Evolutionary conservation across 2,113 vertebrate species (phyloP).

Genomic region (Menura novaehollandiae): DNA sequence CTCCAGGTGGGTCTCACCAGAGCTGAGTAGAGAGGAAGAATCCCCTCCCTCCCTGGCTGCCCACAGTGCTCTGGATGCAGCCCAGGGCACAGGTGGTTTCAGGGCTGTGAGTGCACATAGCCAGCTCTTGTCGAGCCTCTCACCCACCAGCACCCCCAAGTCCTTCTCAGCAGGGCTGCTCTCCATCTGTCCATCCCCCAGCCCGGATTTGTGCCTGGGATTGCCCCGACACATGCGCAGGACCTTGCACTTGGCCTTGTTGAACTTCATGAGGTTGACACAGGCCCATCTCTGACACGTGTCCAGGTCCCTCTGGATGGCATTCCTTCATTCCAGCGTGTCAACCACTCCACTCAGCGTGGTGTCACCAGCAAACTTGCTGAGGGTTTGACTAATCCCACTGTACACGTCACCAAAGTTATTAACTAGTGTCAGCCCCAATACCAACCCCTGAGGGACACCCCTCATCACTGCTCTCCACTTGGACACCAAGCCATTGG

Average conservation of each 20-base stretch:
- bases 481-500: not conserved
- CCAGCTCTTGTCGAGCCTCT: not conserved
- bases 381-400: not conserved
- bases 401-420: not conserved
- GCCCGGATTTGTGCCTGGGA: not conserved
- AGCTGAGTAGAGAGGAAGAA: not conserved
- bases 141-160: not conserved
- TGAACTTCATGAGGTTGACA: not conserved
- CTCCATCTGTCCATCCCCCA: not conserved
- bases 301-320: not conserved
- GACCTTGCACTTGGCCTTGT: not conserved
- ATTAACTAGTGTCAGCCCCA: not conserved
- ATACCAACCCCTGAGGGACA: not conserved
- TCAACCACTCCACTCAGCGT: not conserved
- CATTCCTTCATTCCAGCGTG: not conserved
- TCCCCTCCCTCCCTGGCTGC: not conserved
- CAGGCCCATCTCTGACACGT: not conserved
- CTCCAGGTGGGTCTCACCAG: not conserved
- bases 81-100: not conserved
- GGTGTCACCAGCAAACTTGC: not conserved
- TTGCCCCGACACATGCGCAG: not conserved
- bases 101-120: not conserved
- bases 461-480: fast-evolving
- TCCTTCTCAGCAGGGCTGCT: not conserved
- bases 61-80: not conserved